These are phyloP conservation scores for Lymantria dispar DNA, from an alignment of 2,888 invertebrate genomes.

Conservation along the genomic window DNA sequence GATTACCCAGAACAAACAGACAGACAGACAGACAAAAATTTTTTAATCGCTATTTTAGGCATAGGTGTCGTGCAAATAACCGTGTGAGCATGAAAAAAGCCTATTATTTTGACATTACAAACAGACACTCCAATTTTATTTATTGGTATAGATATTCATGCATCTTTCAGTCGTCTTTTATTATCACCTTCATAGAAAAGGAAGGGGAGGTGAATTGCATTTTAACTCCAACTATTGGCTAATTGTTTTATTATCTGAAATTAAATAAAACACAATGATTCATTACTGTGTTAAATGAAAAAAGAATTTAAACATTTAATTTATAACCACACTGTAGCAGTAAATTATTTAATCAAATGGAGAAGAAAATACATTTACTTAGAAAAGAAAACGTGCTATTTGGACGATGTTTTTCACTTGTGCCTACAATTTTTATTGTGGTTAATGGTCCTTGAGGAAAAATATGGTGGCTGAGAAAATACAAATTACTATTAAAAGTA, in stretches of 20 bases:
- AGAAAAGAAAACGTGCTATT: slow-evolving; percentile 13
- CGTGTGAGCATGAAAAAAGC: too few relatives aligned
- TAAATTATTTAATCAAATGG: slow-evolving; percentile 42
- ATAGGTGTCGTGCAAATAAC: too few relatives aligned
- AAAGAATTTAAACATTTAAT: not conserved
- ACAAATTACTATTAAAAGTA: not conserved
- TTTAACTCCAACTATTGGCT: too few relatives aligned
- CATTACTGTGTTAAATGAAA: not conserved
- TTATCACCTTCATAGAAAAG: too few relatives aligned
- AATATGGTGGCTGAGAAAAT: slow-evolving; percentile 3
- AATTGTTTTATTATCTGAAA: not conserved
- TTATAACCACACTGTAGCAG: slow-evolving; percentile 5
- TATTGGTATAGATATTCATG: too few relatives aligned
- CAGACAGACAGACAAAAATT: too few relatives aligned
- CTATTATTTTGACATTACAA: too few relatives aligned
- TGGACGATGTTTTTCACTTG: slow-evolving; percentile 11
- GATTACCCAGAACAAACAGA: too few relatives aligned
- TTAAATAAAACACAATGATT: not conserved
- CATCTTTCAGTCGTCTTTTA: too few relatives aligned
- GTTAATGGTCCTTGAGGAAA: slow-evolving; percentile 18
- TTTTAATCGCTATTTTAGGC: too few relatives aligned
- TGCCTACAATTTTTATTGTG: slow-evolving; percentile 10
- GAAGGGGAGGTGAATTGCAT: too few relatives aligned
- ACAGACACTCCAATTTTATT: too few relatives aligned
- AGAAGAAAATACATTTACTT: slow-evolving; percentile 20